phyloP scores from a whole-genome alignment of 2,797 vertebrate species.

The Anguilla pacifica region DNA sequence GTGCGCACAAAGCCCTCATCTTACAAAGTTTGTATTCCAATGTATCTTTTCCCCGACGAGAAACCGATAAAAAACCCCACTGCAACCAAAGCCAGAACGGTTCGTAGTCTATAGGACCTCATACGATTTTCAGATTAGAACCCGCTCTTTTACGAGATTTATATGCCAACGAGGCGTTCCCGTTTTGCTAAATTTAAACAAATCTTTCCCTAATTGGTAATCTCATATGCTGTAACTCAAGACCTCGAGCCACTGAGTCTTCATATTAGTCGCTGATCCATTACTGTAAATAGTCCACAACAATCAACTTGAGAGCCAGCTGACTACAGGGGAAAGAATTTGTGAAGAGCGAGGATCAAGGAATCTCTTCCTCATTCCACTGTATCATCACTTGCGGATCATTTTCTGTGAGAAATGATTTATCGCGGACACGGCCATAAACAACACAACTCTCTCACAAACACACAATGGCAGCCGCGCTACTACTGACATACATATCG shows the following conservation, averaged over 20 bases:
- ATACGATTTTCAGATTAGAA: constrained; percentile 66
- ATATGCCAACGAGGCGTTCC: constrained; percentile 70
- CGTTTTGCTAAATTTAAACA: constrained; percentile 85
- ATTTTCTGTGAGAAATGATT: constrained; percentile 88
- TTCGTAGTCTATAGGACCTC: constrained; percentile 48
- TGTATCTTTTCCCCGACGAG: constrained; percentile 49
- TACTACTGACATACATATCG: constrained; percentile 91
- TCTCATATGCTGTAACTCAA: constrained; percentile 85
- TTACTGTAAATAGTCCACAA: constrained; percentile 75
- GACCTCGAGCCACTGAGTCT: constrained; percentile 81
- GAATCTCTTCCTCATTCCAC: constrained; percentile 70
- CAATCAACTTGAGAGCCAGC: constrained; percentile 76
- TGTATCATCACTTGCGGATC: constrained; percentile 84
- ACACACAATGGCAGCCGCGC: constrained; percentile 89
- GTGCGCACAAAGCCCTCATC: constrained; percentile 31
- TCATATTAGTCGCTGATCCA: constrained; percentile 82
- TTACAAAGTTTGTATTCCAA: constrained; percentile 45
- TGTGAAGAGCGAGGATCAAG: constrained; percentile 45
- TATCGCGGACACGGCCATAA: constrained; percentile 87
- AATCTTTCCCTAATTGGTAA: constrained; percentile 91
- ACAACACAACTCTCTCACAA: constrained; percentile 92
- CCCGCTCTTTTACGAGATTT: constrained; percentile 72
- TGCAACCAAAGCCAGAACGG: constrained; percentile 50
- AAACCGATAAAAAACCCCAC: constrained; percentile 43
- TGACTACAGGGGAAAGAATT: constrained; percentile 31